These are phyloP conservation scores for Nilaparvata lugens DNA, from an alignment of 1,140 invertebrate genomes.

Conservation along the genomic window DNA sequence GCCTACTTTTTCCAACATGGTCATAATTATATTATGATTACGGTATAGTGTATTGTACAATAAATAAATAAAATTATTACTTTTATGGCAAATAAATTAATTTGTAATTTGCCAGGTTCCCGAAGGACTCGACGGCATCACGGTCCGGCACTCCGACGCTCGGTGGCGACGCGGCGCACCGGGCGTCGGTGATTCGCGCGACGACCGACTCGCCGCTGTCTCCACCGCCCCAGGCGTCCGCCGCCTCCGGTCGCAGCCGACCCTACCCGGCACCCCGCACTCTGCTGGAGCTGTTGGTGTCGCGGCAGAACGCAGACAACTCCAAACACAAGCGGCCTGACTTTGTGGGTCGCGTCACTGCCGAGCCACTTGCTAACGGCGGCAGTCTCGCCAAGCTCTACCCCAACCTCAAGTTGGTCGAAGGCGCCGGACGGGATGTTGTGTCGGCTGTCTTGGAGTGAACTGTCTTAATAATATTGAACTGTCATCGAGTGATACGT, in stretches of 20 bases:
- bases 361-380: constrained; percentile 27
- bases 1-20: no score
- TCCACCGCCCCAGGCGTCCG: constrained; percentile 40
- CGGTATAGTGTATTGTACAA: constrained; percentile 8
- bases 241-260: not conserved
- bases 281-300: constrained; percentile 53
- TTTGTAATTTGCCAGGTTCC: constrained; percentile 24
- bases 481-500: no score
- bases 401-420: constrained; percentile 51
- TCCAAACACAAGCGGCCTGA: constrained; percentile 49
- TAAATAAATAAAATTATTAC: no score
- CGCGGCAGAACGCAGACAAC: constrained; percentile 38
- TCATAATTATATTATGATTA: no score
- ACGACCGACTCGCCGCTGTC: constrained; percentile 76
- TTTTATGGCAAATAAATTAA: no score
- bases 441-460: not conserved
- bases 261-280: constrained; percentile 30
- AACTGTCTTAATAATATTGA: no score
- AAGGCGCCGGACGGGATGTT: not conserved
- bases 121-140: constrained; percentile 33
- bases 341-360: constrained; percentile 64
- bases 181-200: constrained; percentile 61
- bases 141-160: constrained; percentile 11
- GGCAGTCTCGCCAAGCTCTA: constrained; percentile 65
- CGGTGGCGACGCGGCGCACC: constrained; percentile 28